A percentile compares a stretch with the other conserved stretches of the same genome.
Conservation (phyloP, 2,888 invertebrate genomes). For the Archips xylosteana region DNA sequence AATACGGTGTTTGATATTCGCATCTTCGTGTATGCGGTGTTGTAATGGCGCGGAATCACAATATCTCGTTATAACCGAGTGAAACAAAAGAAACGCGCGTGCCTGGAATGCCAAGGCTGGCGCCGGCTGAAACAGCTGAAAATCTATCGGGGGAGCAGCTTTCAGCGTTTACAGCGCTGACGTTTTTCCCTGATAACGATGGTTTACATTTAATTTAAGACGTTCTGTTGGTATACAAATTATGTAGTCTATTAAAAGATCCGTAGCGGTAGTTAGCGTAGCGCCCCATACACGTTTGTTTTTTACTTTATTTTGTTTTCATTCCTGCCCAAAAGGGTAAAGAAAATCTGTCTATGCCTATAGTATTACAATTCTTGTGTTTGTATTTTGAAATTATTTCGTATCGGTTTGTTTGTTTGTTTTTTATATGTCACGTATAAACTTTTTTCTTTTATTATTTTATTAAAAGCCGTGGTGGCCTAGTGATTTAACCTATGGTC, state of each 20-base stretch:
- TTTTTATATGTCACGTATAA: no score
- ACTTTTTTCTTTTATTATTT: no score
- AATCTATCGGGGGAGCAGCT: conserved; percentile 47
- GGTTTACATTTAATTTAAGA: neutral
- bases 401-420: no score
- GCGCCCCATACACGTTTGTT: no score
- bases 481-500: no score
- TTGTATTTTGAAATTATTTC: no score
- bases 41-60: conserved; percentile 81
- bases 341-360: neutral
- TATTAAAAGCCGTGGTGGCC: no score
- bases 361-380: no score
- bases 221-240: neutral
- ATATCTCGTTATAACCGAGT: conserved; percentile 82
- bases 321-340: no score
- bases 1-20: conserved; percentile 81
- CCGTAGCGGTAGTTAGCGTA: no score
- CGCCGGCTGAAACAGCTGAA: conserved; percentile 44
- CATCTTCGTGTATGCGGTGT: conserved; percentile 77
- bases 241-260: no score
- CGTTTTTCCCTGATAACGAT: conserved; percentile 14
- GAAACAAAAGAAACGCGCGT: conserved; percentile 81
- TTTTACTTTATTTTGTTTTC: no score
- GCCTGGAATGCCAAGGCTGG: conserved; percentile 62
- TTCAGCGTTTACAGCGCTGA: conserved; percentile 34